Base-by-base conservation (phyloP, 2,888 invertebrate genomes). In the Phyllotreta striolata region DNA sequence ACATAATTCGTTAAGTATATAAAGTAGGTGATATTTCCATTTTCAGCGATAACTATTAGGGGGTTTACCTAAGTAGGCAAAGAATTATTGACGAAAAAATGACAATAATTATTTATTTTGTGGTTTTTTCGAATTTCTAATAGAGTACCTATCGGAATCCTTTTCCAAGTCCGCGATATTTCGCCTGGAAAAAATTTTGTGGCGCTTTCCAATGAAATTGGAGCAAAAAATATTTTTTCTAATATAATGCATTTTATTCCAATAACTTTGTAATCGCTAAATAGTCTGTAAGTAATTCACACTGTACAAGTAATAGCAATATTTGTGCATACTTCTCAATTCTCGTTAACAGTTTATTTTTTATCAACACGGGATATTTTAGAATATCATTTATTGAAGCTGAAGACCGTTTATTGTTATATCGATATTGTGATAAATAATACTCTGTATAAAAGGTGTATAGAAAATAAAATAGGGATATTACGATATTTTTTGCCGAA, bases 301-400 rank as follows among this genome's bases (percentile, higher is more conserved):
- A 67, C 79, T 83, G 83, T 83, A 83, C 81, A 83, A 83, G 82
- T 74, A 80, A 81, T 81, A 81, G 83, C 82, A 83, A 83, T 83
- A 83, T 82, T 80, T 70, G 66, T 69, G 54, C 54, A 56, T 60
- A 49, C 51, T 62, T 56, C 64, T 66, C 66, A 61, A 46, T 64
- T 60, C 62, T 37, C 39, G 12, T 52, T 52, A 38, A 8, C 12
- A 10, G 37, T 37, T 5, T 49, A 9, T 8, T 46, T 35, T 44
- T 38, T 34, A 52, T 14, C 38, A 51, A 51, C 38, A 51, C 5
- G 34, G 10, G 12, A 51, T 12, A 1, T 6, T 12, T 39, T 38
- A 38, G 5, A 12, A 52, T 52, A 52, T 52, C 52, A 41, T 10
- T 41, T 39, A 39, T 39, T 7, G 6, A 39, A 6, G 39, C 10